Conservation (phyloP, 2,888 invertebrate genomes). For the Troides oblongomaculatus region DNA sequence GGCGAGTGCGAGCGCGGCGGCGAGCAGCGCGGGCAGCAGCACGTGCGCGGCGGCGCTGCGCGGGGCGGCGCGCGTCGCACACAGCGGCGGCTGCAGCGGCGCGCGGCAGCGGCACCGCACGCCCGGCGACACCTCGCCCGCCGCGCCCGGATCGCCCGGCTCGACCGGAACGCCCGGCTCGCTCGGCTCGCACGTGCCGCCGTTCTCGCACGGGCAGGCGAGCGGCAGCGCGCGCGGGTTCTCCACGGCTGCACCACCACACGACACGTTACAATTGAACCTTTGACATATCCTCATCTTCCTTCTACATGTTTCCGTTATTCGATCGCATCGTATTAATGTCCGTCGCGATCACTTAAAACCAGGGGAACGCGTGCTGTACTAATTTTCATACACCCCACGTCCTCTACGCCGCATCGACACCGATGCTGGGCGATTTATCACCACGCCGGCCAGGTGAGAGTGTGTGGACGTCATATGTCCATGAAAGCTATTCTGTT, state of each 20-base stretch:
- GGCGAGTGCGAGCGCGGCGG: conserved; percentile 84
- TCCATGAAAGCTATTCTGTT: too few species aligned
- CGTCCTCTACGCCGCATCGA: too few species aligned
- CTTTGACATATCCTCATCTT: neutral
- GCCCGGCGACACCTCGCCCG: conserved; percentile 38
- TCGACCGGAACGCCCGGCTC: conserved; percentile 71
- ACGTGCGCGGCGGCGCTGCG: conserved; percentile 83
- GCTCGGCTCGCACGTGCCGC: conserved; percentile 85
- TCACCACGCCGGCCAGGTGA: too few species aligned
- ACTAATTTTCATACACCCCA: too few species aligned
- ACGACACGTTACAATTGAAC: neutral
- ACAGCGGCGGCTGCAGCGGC: conserved; percentile 85
- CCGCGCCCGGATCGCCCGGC: conserved; percentile 65
- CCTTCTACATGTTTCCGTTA: neutral
- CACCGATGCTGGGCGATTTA: too few species aligned
- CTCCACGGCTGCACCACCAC: conserved; percentile 81
- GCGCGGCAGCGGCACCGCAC: conserved; percentile 82
- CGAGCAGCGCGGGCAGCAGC: conserved; percentile 89
- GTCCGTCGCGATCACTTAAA: too few species aligned
- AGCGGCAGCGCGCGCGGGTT: conserved; percentile 86
- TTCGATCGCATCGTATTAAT: too few species aligned
- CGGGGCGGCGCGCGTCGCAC: conserved; percentile 81
- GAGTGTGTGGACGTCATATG: too few species aligned
- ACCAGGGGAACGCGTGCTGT: too few species aligned
- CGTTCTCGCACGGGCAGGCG: conserved; percentile 92